These are phyloP conservation scores for Atethmia centrago DNA, from an alignment of 2,888 invertebrate genomes.

Conservation along the genomic window DNA sequence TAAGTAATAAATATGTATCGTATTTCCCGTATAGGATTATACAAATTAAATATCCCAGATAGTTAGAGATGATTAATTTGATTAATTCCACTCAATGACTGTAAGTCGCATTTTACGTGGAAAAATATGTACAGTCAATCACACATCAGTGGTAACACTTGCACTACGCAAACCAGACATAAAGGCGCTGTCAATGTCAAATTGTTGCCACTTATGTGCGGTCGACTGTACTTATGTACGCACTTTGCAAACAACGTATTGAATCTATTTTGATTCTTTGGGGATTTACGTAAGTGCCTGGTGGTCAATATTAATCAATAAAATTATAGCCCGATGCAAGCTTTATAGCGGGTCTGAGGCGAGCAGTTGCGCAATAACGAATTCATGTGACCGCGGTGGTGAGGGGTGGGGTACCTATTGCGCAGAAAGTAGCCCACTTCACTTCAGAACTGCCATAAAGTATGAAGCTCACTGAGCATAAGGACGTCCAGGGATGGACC, in stretches of 20 bases:
- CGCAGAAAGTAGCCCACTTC: too few species aligned
- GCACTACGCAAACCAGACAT: neutral
- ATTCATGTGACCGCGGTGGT: too few species aligned
- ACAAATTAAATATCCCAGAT: conserved; percentile 27
- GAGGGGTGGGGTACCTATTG: too few species aligned
- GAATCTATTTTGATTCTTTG: neutral
- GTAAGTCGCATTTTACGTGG: conserved; percentile 12
- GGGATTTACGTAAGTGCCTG: neutral
- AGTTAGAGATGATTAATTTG: conserved; percentile 38
- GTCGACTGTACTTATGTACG: neutral
- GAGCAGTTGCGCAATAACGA: too few species aligned
- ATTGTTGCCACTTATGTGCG: neutral
- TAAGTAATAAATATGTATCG: conserved; percentile 22
- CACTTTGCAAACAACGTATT: neutral
- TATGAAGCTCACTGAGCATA: too few species aligned
- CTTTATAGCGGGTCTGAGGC: too few species aligned
- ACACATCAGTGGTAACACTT: neutral
- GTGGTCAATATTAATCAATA: neutral
- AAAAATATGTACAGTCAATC: neutral
- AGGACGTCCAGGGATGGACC: neutral
- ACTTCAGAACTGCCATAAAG: too few species aligned
- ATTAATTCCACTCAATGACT: conserved; percentile 21
- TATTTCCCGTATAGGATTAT: conserved; percentile 8
- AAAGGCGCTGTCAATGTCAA: neutral
- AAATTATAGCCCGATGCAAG: neutral